Evolutionary conservation across 1,140 invertebrate genomes (phyloP).

Genomic region (Bombus difficillimus): DNA sequence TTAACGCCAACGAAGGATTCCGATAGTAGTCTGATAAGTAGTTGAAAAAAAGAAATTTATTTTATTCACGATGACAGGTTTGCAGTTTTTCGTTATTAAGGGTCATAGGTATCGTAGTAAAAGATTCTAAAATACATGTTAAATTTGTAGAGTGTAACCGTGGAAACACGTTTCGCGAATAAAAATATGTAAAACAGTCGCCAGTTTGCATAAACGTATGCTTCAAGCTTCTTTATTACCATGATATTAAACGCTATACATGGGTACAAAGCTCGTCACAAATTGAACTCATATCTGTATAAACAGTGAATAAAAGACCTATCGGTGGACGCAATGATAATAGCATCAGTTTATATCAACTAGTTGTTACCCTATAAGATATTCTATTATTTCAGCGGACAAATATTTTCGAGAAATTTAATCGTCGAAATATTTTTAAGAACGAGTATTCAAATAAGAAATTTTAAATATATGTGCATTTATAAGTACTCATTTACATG

Average conservation of each 20-base stretch:
- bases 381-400: not conserved
- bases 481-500: not conserved
- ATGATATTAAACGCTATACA: constrained; percentile 11
- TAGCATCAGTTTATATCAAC: not conserved
- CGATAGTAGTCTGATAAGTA: not conserved
- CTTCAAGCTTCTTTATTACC: constrained; percentile 22
- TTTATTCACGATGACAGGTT: not conserved
- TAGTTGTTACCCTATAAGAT: not conserved
- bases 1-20: not conserved
- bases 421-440: not conserved
- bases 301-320: not conserved
- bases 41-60: not conserved
- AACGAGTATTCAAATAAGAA: not conserved
- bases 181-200: constrained; percentile 20
- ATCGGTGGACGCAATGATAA: not conserved
- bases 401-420: not conserved
- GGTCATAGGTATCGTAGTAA: not conserved
- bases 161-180: not conserved
- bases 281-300: constrained; percentile 10
- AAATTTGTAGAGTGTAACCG: not conserved
- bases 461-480: not conserved
- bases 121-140: not conserved
- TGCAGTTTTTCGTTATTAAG: not conserved
- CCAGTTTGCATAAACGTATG: constrained; percentile 11
- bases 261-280: not conserved